A percentile compares a stretch with the other conserved stretches of the same genome.
These are phyloP conservation scores for Daubentonia madagascariensis DNA, from an alignment of 2,113 vertebrate genomes.

Conservation along the genomic window DNA sequence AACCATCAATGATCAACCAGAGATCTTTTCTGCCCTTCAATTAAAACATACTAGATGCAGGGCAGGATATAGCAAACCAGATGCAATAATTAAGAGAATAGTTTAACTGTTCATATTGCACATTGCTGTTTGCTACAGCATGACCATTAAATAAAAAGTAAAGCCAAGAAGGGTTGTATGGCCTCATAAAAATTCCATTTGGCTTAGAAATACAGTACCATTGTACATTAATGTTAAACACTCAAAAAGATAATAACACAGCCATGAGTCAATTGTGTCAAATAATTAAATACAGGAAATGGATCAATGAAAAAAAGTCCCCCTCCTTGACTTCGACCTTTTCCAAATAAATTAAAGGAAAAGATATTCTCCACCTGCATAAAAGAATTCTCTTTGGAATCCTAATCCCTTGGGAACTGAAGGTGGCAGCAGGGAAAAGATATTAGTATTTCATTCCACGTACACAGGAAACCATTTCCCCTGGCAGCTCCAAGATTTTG, in stretches of 20 bases:
- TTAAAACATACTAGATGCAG: conserved; percentile 75
- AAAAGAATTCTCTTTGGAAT: conserved; percentile 72
- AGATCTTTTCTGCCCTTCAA: conserved; percentile 81
- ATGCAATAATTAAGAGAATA: conserved; percentile 76
- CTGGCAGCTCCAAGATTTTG: conserved; percentile 27
- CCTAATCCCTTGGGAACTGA: conserved; percentile 42
- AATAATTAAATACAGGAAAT: conserved; percentile 79
- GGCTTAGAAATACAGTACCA: conserved; percentile 71
- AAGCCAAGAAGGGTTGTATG: conserved; percentile 73
- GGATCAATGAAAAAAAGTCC: conserved; percentile 45
- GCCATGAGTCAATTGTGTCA: conserved; percentile 73
- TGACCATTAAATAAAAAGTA: conserved; percentile 73
- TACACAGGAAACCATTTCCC: conserved; percentile 39
- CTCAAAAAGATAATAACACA: conserved; percentile 75
- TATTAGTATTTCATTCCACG: conserved; percentile 49
- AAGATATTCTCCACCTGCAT: conserved; percentile 36
- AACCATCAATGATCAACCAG: conserved; percentile 79
- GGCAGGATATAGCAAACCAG: conserved; percentile 74
- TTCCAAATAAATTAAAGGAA: conserved; percentile 72
- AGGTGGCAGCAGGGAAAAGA: conserved; percentile 46
- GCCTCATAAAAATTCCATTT: conserved; percentile 80
- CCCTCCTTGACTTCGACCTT: conserved; percentile 33
- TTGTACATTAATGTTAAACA: conserved; percentile 78
- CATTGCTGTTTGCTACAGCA: conserved; percentile 67
- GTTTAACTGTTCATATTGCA: conserved; percentile 74